Base-by-base conservation (phyloP, 2,797 vertebrate species). In the Lepilemur ruficaudatus region DNA sequence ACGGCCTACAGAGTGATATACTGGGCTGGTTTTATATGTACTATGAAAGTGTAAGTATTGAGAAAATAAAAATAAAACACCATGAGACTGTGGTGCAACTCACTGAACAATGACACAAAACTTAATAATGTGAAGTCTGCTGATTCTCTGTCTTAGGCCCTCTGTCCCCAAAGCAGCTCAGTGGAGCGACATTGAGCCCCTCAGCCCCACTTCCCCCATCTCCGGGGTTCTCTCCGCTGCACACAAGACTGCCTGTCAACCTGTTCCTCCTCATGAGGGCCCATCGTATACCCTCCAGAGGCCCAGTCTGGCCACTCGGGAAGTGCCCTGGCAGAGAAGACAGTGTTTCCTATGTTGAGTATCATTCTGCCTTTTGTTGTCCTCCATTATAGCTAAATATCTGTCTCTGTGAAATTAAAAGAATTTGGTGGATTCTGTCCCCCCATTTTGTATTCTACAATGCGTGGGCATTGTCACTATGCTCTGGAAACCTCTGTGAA, bases 401-500 rank as follows among this genome's bases (percentile, higher is more conserved):
- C 75, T 65, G 3, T n/a, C 15, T 70, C 59, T 81, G 48, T 28
- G 52, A 78, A 73, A 50, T 55, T 11, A 57, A 32, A 43, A 38
- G 65, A 85, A 38, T 48, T n/a, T 43, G 73, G 61, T 73, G 46
- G 67, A n/a, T 70, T 87, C 52, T 80, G 43, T 63, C 63, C 18
- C 14, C 11, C n/a, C 22, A 48, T 61, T 80, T 81, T 30, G 22
- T 52, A 28, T 89, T 75, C 80, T 84, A 2, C 41, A 48, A 79
- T 38, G 52, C 59, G 32, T 32, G 30, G 79, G 46, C 67, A 10
- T 10, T 1, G 38, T 67, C 59, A 17, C 15, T 38, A 18, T 17
- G 69, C 65, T 80, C 89, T 38, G 69, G 41, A 96, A 91, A 78
- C 50, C 91, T 87, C 1, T 0, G 88, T 28, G 95, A 97, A 97